Base-by-base conservation (phyloP, 2,113 vertebrate species). In the Cephalophus harveyi region DNA sequence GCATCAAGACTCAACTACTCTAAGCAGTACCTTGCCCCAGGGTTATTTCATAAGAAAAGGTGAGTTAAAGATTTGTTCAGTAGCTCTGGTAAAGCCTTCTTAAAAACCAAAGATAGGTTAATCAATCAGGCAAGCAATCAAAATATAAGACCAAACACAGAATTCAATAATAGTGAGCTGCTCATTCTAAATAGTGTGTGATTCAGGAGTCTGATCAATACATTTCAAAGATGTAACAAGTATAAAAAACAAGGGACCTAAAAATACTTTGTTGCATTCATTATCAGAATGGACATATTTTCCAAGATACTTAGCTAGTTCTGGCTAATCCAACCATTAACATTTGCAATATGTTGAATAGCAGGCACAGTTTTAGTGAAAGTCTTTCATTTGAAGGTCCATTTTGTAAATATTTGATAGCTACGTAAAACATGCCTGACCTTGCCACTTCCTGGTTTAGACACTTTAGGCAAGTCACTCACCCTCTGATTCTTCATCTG, bases 71-170 rank as follows among this genome's bases (percentile, higher is more conserved):
- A 91, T 43, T 89, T 91, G 28, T 85, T 97, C 21, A 82, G 82
- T 33, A 91, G 67, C 54, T 71, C 64, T 90, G n/a, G 23, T 33
- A 93, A 92, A 96, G 28, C 40, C 59, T 91, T 97, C 89, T 89
- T 95, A 91, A 85, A 52, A 95, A 79, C 36, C 27, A 78, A 96
- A 78, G 23, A 25, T 46, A 83, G 91, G 54, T 89, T 96, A 82
- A 96, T 96, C 79, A 95, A 57, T 96, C 95, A 93, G 91, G 50
- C n/a, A 91, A 86, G 12, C 8, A 46, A 78, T 92, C 95, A 89
- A 96, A 97, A 94, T 89, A 84, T 78, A 93, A 78, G 81, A 74
- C 60, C 52, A 95, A 95, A 92, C 40, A 92, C 33, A 89, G 30
- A 27, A 94, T 86, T 97, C 54, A 91, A 78, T 82, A 96, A 86